These are phyloP conservation scores for Porphyrio hochstetteri DNA, from an alignment of 2,113 vertebrate genomes.

Conservation along the genomic window DNA sequence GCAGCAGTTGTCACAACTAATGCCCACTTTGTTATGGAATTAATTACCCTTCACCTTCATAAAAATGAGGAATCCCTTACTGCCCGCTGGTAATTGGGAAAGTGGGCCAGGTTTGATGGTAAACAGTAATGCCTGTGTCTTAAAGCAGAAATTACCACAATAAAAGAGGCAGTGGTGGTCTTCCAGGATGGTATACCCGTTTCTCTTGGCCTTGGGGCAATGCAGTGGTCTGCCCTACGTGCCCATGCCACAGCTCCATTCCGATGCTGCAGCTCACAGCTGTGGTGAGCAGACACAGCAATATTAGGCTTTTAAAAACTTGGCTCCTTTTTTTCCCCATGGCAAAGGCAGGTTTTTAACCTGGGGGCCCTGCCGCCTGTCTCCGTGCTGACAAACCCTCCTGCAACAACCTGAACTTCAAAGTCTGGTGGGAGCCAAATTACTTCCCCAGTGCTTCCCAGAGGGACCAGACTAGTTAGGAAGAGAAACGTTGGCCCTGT, in stretches of 20 bases:
- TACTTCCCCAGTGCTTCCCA: not conserved
- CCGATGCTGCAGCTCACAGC: not conserved
- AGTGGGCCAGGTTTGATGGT: not conserved
- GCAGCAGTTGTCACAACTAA: not conserved
- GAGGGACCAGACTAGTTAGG: not conserved
- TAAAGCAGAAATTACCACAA: not conserved
- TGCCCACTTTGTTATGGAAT: not conserved
- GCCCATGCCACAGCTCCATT: not conserved
- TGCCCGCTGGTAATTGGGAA: not conserved
- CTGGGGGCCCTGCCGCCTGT: not conserved
- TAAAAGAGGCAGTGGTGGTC: not conserved
- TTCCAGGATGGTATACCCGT: not conserved
- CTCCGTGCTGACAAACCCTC: not conserved
- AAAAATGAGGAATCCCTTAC: not conserved
- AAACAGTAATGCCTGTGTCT: not conserved
- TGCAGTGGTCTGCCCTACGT: not conserved
- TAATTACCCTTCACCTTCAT: not conserved
- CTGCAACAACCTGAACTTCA: constrained; percentile 39
- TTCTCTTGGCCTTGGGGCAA: accelerated
- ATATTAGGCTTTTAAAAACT: not conserved
- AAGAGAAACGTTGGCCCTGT: constrained; percentile 22
- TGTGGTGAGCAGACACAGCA: accelerated
- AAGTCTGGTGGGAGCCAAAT: constrained; percentile 15
- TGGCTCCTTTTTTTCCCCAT: not conserved
- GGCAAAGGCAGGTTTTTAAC: not conserved